Base-by-base conservation (phyloP, 64 coral and sea anemone genomes). In the Porites australiensis region DNA sequence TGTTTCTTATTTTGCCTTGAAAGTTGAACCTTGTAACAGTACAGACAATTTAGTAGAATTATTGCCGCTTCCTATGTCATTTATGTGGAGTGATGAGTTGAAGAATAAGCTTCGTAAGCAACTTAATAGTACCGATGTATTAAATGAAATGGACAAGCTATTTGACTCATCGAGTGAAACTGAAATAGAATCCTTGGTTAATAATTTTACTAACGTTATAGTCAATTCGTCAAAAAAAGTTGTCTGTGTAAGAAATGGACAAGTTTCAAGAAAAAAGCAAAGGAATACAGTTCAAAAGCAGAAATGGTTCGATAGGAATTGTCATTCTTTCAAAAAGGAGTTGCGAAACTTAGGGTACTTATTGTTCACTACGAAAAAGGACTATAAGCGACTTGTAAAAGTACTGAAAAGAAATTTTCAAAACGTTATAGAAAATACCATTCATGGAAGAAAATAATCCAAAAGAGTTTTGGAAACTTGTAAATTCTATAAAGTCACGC, bases 391-490 rank as follows among this genome's bases (percentile, higher is more conserved):
- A 44, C 63, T 85, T 15, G 2, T 85, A 64, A 64, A 65, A 65
- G 44, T 12, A 23, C 82, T 85, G 21, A 85, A 85, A 85, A 47
- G 60, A 55, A 64, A 85, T 15, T 69, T 66, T 85, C 58, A 64
- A 63, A 85, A 48, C 44, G 55, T 69, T 85, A 69, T 55, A 85
- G 13, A 85, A 85, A 14, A 85, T 85, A 64, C 15, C 8, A 55
- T 15, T 43, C 37, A 44, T 85, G 58, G 82, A 47, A 55, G 82
- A 85, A 6, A 66, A 50, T 13, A 85, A 85, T 65, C 82, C 82
- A 16, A 85, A 85, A 65, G 82, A 65, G 63, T 85, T 85, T 85
- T 85, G 82, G 82, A 85, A 85, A 44, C 82, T 85, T 46, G 82
- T 85, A 44, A 85, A 85, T 37, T 85, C 82, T 48, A 85, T 69